Base-by-base conservation (phyloP, 2,113 vertebrate genomes). In the Dendrocopos noguchii region DNA sequence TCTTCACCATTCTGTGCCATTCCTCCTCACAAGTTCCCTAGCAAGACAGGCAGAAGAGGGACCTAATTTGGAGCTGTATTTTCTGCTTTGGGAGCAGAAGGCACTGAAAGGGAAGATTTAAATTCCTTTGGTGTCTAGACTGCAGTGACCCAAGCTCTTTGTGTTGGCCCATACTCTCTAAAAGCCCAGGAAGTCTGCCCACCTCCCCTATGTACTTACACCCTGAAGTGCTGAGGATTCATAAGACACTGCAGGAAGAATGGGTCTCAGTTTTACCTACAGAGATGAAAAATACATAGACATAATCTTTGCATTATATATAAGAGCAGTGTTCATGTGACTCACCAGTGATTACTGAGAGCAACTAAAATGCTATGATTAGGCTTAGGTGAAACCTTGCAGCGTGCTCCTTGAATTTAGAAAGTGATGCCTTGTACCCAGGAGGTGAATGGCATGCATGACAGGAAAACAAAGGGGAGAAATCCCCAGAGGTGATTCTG, bases 311-410 rank as follows among this genome's bases (percentile, higher is more conserved):
- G 80, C 75, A 34, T 87, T 73, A 64, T 84, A 81, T 73, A 3
- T 61, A 63, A 73, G 67, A 90, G 78, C n/a, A 82, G 56, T 6
- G 57, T 56, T 80, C 47, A 15, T 75, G 85, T 95, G 95, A 95
- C 83, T 95, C 93, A 93, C 76, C 85, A 57, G 80, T 34, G 65
- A 83, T 91, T 71, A 61, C 53, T 47, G 76, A 74, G 82, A 93
- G 66, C 68, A 78, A 4, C 33, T 71, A 7, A 53, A 80, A 64
- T 74, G 73, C 92, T 93, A 21, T 91, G 82, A 93, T 96, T 88
- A 95, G 74, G 61, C 90, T 86, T 46, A 80, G 82, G 79, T 85
- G 65, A 88, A 91, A 71, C 52, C 56, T 76, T 64, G 68, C 68
- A 60, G 39, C 2, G 3, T 66, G 66, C 78, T 81, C 56, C 3